phyloP scores from a whole-genome alignment of 2,888 invertebrate species.

The Chloromyia formosa region DNA sequence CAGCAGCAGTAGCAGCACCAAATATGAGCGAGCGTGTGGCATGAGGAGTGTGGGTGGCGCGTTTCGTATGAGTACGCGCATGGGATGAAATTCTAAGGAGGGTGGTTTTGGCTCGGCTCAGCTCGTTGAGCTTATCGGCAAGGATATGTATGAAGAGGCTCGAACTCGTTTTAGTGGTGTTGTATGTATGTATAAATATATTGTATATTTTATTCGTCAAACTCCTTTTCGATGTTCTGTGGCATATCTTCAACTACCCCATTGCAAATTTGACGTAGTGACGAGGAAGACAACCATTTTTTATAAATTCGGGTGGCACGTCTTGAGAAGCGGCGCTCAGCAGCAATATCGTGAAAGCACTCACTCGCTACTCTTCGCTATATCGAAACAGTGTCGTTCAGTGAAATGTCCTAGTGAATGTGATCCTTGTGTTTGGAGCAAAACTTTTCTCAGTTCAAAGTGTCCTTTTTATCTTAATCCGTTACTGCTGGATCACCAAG shows the following conservation, averaged over 20 bases:
- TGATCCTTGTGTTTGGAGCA: not conserved
- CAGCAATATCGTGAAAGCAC: not conserved
- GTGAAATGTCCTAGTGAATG: constrained; percentile 19
- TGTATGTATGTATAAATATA: not conserved
- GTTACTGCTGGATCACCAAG: not conserved
- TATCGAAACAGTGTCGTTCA: constrained; percentile 14
- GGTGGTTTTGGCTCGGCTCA: constrained; percentile 46
- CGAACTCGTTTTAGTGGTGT: constrained; percentile 26
- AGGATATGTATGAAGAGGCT: constrained; percentile 45
- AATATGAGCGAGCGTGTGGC: constrained; percentile 7
- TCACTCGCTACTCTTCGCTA: constrained; percentile 19
- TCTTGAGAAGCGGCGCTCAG: constrained; percentile 28
- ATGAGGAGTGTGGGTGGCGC: constrained; percentile 23
- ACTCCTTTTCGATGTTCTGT: constrained; percentile 43
- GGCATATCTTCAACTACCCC: constrained; percentile 47
- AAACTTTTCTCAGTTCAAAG: not conserved
- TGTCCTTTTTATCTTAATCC: not conserved
- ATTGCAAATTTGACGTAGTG: constrained; percentile 49
- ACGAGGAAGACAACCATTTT: constrained; percentile 46
- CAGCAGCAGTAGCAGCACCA: not conserved
- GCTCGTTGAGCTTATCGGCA: constrained; percentile 47
- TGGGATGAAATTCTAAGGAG: constrained; percentile 47
- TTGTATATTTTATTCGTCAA: constrained; percentile 21
- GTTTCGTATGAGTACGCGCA: constrained; percentile 49
- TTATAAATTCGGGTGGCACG: constrained; percentile 23